Evolutionary conservation across 1,140 invertebrate genomes (phyloP).

Genomic region (Medauroidea extradentata): DNA sequence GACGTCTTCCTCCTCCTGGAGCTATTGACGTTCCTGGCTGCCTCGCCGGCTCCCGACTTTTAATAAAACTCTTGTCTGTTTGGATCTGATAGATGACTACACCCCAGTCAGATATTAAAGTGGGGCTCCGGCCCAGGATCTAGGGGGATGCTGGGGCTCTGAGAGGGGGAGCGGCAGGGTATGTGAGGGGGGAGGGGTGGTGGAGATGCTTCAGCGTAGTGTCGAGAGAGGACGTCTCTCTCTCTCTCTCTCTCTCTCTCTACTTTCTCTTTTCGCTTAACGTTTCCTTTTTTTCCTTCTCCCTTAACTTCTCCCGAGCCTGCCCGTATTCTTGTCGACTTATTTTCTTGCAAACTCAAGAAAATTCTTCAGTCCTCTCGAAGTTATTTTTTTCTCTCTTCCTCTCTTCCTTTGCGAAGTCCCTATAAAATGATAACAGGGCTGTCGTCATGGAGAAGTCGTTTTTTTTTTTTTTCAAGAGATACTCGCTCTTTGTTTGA

Average conservation of each 20-base stretch:
- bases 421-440: no score
- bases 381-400: no score
- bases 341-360: no score
- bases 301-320: no score
- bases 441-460: no score
- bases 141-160: conserved; percentile 8
- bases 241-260: background rate
- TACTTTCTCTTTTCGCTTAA: background rate
- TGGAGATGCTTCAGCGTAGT: conserved; percentile 11
- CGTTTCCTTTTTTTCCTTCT: background rate
- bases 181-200: conserved; percentile 1
- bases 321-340: no score
- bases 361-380: no score
- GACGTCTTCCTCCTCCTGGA: conserved; percentile 8
- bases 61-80: conserved; percentile 46
- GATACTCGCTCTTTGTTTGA: no score
- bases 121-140: conserved; percentile 18
- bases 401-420: no score
- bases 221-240: background rate
- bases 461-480: no score
- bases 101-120: conserved; percentile 46
- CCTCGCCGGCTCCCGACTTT: conserved; percentile 32
- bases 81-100: conserved; percentile 47
- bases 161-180: background rate
- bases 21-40: conserved; percentile 41